phyloP scores from a whole-genome alignment of 37 sponge, comb jelly and placozoan species.

The Ephydatia muelleri region DNA sequence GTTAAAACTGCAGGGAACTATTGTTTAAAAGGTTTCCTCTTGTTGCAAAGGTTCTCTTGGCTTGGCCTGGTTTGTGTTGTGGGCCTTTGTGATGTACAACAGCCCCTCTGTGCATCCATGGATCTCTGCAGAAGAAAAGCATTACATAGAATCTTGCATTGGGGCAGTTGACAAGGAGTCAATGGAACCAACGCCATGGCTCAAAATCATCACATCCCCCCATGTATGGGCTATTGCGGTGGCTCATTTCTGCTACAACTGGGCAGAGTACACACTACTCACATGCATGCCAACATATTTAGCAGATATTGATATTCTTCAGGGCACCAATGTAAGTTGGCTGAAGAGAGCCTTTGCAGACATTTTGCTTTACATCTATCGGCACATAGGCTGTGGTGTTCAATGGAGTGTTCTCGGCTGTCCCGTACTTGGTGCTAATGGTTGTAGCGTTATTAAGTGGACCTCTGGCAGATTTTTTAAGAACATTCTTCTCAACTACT shows the following conservation, averaged over 20 bases:
- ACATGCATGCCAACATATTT: conserved; percentile 86
- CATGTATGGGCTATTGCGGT: conserved; percentile 83
- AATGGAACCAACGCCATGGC: conserved; percentile 62
- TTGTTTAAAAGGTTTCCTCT: conserved; percentile 1
- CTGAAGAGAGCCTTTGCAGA: too few relatives aligned
- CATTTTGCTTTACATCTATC: too few relatives aligned
- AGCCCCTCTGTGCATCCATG: conserved; percentile 76
- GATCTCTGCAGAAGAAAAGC: conserved; percentile 66
- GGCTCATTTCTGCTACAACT: conserved; percentile 84
- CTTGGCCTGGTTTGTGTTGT: conserved; percentile 82
- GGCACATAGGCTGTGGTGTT: conserved; percentile 29
- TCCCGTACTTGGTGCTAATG: conserved; percentile 58
- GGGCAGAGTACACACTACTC: conserved; percentile 90
- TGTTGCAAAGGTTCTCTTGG: conserved; percentile 71
- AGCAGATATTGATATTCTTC: background rate
- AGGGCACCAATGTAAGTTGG: background rate
- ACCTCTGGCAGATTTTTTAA: conserved; percentile 67
- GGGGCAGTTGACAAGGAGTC: background rate
- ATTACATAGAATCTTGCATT: conserved; percentile 76
- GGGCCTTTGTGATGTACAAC: conserved; percentile 70
- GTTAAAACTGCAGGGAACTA: background rate
- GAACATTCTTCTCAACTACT: conserved; percentile 53
- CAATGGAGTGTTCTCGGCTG: conserved; percentile 81
- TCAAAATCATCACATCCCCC: conserved; percentile 75
- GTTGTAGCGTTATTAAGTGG: conserved; percentile 44